Evolutionary conservation across 2,888 invertebrate species (phyloP).

Genomic region (Orchesellides sinensis): DNA sequence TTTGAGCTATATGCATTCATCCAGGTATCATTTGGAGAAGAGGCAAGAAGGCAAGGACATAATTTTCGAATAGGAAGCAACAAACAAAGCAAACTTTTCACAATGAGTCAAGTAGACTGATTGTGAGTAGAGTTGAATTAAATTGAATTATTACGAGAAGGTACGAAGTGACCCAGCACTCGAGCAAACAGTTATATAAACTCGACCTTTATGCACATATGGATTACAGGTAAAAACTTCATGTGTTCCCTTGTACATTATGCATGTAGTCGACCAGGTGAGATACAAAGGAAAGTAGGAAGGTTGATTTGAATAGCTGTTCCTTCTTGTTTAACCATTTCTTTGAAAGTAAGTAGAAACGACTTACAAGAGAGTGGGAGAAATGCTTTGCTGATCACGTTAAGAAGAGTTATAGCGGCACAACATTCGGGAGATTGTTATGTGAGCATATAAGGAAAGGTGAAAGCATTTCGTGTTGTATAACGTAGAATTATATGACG

Average conservation of each 20-base stretch:
- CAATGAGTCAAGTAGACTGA: slow-evolving; percentile 48
- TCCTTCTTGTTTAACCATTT: not conserved
- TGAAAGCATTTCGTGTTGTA: too few relatives aligned
- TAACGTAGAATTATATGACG: too few relatives aligned
- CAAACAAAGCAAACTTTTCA: slow-evolving; percentile 47
- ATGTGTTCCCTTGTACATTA: not conserved
- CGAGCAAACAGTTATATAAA: too few relatives aligned
- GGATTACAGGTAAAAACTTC: not conserved
- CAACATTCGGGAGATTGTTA: not conserved
- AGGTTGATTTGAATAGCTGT: not conserved
- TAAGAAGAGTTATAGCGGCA: too few relatives aligned
- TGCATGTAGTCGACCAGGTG: slow-evolving; percentile 11
- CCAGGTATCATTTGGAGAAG: too few relatives aligned
- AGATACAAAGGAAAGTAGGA: not conserved
- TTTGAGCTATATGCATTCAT: too few relatives aligned
- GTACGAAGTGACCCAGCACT: not conserved
- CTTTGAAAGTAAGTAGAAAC: not conserved
- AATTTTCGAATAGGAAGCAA: slow-evolving; percentile 22
- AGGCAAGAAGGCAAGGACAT: too few relatives aligned
- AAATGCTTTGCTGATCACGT: not conserved
- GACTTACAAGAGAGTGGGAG: not conserved
- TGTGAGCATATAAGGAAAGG: slow-evolving; percentile 20
- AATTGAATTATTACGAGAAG: slow-evolving; percentile 42
- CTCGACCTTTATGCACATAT: not conserved
- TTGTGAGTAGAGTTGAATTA: slow-evolving; percentile 49